Conservation (phyloP, 2,113 vertebrate genomes). For the Corythornis cristatus region DNA sequence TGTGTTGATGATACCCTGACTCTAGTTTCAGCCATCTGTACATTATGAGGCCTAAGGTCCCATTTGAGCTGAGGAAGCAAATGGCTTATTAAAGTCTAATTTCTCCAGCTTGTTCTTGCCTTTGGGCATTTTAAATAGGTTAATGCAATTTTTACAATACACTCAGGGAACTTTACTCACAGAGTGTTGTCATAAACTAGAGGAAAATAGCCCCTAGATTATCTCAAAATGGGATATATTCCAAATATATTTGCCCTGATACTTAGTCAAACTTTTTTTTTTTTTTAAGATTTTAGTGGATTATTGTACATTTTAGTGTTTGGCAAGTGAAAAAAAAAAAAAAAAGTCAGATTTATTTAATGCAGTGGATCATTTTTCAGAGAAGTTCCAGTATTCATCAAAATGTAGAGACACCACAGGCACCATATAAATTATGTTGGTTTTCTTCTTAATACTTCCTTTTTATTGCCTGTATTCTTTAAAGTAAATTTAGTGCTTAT, state of each 20-base stretch:
- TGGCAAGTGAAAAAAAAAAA: neutral
- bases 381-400: conserved; percentile 39
- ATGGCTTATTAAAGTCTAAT: conserved; percentile 65
- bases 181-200: conserved; percentile 40
- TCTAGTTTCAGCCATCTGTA: conserved; percentile 35
- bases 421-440: conserved; percentile 53
- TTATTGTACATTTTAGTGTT: conserved; percentile 13
- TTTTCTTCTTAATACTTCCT: conserved; percentile 52
- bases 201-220: conserved; percentile 47
- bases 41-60: conserved; percentile 33
- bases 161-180: conserved; percentile 51
- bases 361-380: conserved; percentile 39
- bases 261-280: neutral
- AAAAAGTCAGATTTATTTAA: conserved; percentile 44
- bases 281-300: neutral
- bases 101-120: conserved; percentile 60
- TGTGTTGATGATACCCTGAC: conserved; percentile 10
- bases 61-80: conserved; percentile 62
- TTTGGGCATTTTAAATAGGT: conserved; percentile 69
- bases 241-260: neutral
- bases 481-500: conserved; percentile 45
- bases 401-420: conserved; percentile 38
- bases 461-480: conserved; percentile 62
- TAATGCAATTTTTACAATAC: conserved; percentile 64
- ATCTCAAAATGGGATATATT: conserved; percentile 29